Conservation (phyloP, 2,113 vertebrate species). For the Caranx ignobilis region DNA sequence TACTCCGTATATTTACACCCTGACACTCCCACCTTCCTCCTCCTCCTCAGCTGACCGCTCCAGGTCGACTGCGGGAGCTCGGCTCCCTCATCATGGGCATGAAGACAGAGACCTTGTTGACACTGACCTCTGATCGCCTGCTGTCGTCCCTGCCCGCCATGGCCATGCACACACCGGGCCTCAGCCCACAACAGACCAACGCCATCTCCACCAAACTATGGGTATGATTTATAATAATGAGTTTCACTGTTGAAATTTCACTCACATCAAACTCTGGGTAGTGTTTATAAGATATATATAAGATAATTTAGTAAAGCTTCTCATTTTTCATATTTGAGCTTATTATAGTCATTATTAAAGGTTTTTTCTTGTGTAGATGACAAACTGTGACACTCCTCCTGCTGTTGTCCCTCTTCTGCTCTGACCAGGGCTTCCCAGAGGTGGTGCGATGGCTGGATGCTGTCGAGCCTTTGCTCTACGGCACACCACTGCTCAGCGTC, state of each 20-base stretch:
- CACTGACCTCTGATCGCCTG: constrained; percentile 75
- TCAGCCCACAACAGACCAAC: constrained; percentile 77
- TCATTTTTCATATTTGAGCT: neutral
- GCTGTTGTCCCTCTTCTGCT: neutral
- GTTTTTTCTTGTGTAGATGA: neutral
- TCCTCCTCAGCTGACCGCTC: constrained; percentile 59
- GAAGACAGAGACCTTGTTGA: constrained; percentile 76
- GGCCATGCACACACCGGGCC: constrained; percentile 51
- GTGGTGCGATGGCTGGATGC: constrained; percentile 77
- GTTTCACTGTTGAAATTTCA: neutral
- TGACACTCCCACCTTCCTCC: neutral
- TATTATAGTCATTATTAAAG: neutral
- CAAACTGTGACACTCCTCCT: neutral
- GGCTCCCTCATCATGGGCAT: constrained; percentile 81
- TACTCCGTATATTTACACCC: neutral
- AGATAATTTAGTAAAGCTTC: neutral
- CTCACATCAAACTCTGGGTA: neutral
- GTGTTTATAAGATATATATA: neutral
- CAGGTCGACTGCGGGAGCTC: constrained; percentile 72
- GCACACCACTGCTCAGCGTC: constrained; percentile 81
- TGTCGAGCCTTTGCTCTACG: constrained; percentile 75
- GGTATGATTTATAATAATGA: constrained; percentile 65
- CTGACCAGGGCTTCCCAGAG: constrained; percentile 71
- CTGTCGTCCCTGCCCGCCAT: constrained; percentile 74
- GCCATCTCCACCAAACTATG: constrained; percentile 83